These are phyloP conservation scores for Poecilia wingei DNA, from an alignment of 2,797 vertebrate genomes.

Conservation along the genomic window DNA sequence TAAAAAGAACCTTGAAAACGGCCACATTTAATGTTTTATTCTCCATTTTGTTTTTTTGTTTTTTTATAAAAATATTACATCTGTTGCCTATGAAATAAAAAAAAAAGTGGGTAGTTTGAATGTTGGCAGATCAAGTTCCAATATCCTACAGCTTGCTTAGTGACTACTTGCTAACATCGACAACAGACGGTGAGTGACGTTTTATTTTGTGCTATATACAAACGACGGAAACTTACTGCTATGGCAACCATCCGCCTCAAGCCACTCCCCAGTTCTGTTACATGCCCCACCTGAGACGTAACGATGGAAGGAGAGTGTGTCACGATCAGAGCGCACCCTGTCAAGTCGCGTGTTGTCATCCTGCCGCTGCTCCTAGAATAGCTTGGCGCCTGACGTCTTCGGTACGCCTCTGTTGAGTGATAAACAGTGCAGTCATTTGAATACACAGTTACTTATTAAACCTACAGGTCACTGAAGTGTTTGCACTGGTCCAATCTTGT, in stretches of 20 bases:
- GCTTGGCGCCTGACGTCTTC: not conserved
- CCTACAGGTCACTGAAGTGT: constrained; percentile 12
- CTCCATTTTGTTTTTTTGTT: not conserved
- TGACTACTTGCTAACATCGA: not conserved
- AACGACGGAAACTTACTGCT: constrained; percentile 5
- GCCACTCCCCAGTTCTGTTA: constrained; percentile 41
- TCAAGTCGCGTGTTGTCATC: not conserved
- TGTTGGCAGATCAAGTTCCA: not conserved
- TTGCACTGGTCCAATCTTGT: constrained; percentile 25
- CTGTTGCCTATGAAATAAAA: not conserved
- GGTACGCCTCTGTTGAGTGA: not conserved
- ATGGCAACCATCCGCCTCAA: constrained; percentile 14
- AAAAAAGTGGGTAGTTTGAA: not conserved
- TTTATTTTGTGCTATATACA: not conserved
- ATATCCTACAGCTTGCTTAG: not conserved
- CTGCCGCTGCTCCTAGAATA: constrained; percentile 35
- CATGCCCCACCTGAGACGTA: constrained; percentile 14
- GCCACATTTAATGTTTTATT: not conserved
- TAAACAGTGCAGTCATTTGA: constrained; percentile 28
- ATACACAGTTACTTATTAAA: constrained; percentile 60
- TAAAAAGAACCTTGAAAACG: not conserved
- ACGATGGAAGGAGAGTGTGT: constrained; percentile 6
- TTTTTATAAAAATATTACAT: not conserved
- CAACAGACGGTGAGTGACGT: not conserved
- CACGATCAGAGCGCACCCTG: not conserved